phyloP scores from a whole-genome alignment of 2,888 invertebrate species.

The Heteromurus nitidus region DNA sequence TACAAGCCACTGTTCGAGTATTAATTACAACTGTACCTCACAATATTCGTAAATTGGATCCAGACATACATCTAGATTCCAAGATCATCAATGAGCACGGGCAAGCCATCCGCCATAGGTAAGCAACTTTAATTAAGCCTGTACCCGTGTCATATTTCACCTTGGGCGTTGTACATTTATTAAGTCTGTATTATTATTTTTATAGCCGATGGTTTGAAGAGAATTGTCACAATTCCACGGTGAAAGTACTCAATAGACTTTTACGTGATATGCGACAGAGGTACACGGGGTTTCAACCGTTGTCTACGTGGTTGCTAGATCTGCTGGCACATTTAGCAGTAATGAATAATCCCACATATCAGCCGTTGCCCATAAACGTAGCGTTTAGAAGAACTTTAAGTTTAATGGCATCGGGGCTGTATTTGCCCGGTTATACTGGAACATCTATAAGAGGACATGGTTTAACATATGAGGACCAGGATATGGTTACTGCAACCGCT shows the following conservation, averaged over 20 bases:
- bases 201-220: conserved; percentile 96
- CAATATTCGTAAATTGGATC: conserved; percentile 92
- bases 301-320: conserved; percentile 98
- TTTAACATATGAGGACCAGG: conserved; percentile 92
- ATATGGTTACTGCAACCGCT: conserved; percentile 93
- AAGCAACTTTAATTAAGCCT: conserved; percentile 30
- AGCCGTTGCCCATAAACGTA: conserved; percentile 92
- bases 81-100: conserved; percentile 90
- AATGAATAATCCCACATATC: conserved; percentile 95
- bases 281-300: conserved; percentile 91
- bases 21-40: conserved; percentile 95
- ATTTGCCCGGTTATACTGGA: conserved; percentile 71
- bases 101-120: conserved; percentile 92
- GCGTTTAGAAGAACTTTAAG: conserved; percentile 95
- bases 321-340: conserved; percentile 96
- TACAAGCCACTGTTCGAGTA: conserved; percentile 90
- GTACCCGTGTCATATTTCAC: too few species aligned
- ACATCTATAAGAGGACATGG: conserved; percentile 69
- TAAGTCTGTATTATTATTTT: background rate
- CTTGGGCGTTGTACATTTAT: background rate
- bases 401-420: conserved; percentile 90
- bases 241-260: conserved; percentile 94
- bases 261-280: conserved; percentile 93
- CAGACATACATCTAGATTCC: conserved; percentile 84
- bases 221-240: conserved; percentile 96